Evolutionary conservation across 2,888 invertebrate species (phyloP).

Genomic region (Strigamia transsilvanica): DNA sequence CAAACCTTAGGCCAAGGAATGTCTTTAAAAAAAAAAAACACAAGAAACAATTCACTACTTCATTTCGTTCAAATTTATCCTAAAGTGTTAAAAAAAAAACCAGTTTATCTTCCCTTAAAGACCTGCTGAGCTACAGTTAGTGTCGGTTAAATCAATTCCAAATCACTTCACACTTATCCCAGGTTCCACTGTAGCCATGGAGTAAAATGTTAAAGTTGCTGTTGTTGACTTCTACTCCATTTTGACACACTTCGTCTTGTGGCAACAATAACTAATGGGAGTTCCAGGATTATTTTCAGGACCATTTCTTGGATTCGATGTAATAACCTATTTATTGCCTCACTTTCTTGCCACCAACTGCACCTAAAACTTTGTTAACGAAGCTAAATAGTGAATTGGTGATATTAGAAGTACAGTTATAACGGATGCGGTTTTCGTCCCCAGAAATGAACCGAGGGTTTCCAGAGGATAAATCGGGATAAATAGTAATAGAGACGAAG

Average conservation of each 20-base stretch:
- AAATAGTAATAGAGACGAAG: background rate
- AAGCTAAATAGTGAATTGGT: background rate
- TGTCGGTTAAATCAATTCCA: background rate
- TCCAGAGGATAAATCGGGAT: background rate
- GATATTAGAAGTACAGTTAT: background rate
- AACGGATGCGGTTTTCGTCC: background rate
- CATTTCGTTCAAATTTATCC: background rate
- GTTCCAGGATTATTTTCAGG: background rate
- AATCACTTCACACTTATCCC: background rate
- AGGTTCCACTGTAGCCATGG: background rate
- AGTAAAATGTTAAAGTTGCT: background rate
- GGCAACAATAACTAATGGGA: background rate
- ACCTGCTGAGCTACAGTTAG: background rate
- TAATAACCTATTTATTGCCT: slow-evolving; percentile 1
- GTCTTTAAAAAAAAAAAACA: too few species aligned
- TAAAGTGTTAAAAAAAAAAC: background rate
- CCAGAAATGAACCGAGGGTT: background rate
- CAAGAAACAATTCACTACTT: background rate
- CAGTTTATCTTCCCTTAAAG: background rate
- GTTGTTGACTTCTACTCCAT: background rate
- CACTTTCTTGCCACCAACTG: background rate
- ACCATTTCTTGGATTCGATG: background rate
- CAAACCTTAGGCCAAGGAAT: too few species aligned
- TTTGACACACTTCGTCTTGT: too few species aligned
- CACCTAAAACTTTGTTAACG: background rate